These are phyloP conservation scores for Steatocranus sp. DNA, from an alignment of 2,797 vertebrate species.

Conservation along the genomic window DNA sequence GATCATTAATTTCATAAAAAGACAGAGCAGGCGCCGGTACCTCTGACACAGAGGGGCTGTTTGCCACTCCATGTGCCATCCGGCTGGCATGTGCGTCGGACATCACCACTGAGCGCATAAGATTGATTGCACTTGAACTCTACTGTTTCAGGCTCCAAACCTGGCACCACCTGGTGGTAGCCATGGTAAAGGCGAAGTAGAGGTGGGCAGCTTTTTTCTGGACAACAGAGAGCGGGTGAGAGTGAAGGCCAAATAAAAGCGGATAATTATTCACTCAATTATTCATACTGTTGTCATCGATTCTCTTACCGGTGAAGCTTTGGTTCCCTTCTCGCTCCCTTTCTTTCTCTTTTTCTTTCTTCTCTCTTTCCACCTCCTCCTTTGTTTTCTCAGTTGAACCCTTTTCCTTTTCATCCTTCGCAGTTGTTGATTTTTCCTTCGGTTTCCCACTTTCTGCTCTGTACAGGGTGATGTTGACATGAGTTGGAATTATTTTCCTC, in stretches of 20 bases:
- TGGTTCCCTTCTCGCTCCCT: conserved; percentile 51
- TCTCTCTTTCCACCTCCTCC: conserved; percentile 7
- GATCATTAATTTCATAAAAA: fast-evolving
- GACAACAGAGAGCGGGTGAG: background rate
- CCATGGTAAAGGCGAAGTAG: conserved; percentile 85
- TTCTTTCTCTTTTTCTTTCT: conserved; percentile 24
- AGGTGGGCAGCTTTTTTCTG: conserved; percentile 82
- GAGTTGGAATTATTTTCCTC: conserved; percentile 17
- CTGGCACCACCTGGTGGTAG: conserved; percentile 76
- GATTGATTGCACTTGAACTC: conserved; percentile 91
- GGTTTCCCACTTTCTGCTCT: conserved; percentile 28
- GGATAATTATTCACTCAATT: fast-evolving
- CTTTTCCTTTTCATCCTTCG: conserved; percentile 5
- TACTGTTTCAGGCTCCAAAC: conserved; percentile 70
- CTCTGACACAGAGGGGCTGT: conserved; percentile 91
- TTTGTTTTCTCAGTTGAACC: conserved; percentile 11
- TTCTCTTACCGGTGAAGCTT: conserved; percentile 61
- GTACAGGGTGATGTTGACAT: conserved; percentile 56
- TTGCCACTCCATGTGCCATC: conserved; percentile 89
- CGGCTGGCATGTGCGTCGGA: conserved; percentile 82
- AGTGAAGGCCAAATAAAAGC: background rate
- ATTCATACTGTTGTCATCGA: background rate
- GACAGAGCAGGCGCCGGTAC: conserved; percentile 58
- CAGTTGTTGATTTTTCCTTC: conserved; percentile 16
- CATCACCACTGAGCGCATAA: conserved; percentile 85